Conservation (phyloP, 2,888 invertebrate genomes). For the Copidosoma aretas region DNA sequence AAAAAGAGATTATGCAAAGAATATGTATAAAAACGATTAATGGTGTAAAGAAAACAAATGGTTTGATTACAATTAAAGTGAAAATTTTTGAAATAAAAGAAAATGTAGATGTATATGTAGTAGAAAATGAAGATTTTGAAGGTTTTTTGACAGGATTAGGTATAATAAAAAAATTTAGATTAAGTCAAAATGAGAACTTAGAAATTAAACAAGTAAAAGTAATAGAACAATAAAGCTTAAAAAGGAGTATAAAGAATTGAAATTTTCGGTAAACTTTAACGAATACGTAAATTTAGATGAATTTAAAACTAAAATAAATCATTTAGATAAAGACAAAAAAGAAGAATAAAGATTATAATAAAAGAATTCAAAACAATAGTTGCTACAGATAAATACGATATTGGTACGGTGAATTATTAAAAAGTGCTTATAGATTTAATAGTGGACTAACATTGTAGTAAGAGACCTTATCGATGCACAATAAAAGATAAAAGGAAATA, state of each 20-base stretch:
- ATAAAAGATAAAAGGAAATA: conserved; percentile 35
- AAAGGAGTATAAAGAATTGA: conserved; percentile 12
- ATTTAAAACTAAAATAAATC: no score
- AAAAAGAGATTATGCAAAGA: conserved; percentile 22
- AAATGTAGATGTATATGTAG: conserved; percentile 40
- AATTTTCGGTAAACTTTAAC: not conserved
- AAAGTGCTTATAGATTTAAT: conserved; percentile 32
- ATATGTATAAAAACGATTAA: conserved; percentile 41
- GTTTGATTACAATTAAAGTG: conserved; percentile 41
- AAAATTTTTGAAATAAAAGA: conserved; percentile 44
- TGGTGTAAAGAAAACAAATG: conserved; percentile 43
- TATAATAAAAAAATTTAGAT: conserved; percentile 45
- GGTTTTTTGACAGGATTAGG: conserved; percentile 48
- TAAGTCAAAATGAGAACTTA: conserved; percentile 46
- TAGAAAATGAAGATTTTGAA: conserved; percentile 46
- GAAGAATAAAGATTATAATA: no score
- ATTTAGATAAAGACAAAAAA: no score
- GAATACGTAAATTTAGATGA: no score
- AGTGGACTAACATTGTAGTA: conserved; percentile 28
- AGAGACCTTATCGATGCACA: not conserved
- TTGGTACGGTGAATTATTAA: conserved; percentile 31
- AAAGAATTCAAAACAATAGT: not conserved
- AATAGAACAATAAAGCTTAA: not conserved
- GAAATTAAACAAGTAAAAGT: conserved; percentile 35
- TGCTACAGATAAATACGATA: conserved; percentile 8